These are phyloP conservation scores for Carabus problematicus DNA, from an alignment of 2,888 invertebrate species.

Conservation along the genomic window DNA sequence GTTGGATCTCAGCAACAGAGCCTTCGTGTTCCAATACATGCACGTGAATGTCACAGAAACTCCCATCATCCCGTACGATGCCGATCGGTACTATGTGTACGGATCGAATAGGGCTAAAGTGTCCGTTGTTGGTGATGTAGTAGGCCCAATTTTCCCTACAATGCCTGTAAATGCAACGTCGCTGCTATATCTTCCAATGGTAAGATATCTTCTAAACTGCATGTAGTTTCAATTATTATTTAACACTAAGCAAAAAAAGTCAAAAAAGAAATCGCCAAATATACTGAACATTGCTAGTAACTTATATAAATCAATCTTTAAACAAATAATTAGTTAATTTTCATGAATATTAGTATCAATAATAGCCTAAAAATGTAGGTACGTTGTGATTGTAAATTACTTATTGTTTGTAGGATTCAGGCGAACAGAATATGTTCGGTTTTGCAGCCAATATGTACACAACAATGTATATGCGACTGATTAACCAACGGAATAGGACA, in stretches of 20 bases:
- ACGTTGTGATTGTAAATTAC: constrained; percentile 3
- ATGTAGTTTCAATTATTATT: neutral
- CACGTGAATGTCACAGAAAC: constrained; percentile 95
- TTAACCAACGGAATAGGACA: constrained; percentile 85
- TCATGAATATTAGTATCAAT: no score
- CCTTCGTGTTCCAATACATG: constrained; percentile 92
- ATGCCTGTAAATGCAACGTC: constrained; percentile 91
- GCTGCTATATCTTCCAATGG: constrained; percentile 79
- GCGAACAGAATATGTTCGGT: constrained; percentile 95
- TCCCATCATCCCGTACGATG: constrained; percentile 90
- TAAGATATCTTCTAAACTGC: no score
- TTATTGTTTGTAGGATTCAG: constrained; percentile 70
- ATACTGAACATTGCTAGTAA: no score
- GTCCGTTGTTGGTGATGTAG: constrained; percentile 89
- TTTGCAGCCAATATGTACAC: constrained; percentile 95
- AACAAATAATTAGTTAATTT: no score
- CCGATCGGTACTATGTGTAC: constrained; percentile 90
- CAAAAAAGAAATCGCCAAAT: constrained; percentile 5
- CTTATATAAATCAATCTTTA: no score
- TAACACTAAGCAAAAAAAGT: neutral
- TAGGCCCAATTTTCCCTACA: constrained; percentile 90
- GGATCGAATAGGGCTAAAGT: constrained; percentile 87
- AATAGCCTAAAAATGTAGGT: no score
- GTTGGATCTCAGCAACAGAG: constrained; percentile 89
- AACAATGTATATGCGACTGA: constrained; percentile 86